These are phyloP conservation scores for Balearica regulorum DNA, from an alignment of 2,797 vertebrate species.

Conservation along the genomic window DNA sequence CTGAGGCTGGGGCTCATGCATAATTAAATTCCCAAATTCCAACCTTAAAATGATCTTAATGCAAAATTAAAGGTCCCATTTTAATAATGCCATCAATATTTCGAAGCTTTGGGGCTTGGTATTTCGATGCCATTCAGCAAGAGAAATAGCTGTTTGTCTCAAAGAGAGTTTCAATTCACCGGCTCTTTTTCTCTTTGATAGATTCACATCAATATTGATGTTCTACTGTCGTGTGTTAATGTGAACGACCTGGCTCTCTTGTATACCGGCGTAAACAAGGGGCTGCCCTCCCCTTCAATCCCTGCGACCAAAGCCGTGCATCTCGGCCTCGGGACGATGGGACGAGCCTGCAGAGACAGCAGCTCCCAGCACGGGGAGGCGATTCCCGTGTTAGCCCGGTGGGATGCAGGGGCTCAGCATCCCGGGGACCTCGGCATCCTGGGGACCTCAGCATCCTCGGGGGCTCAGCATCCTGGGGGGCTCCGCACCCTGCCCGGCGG, in stretches of 20 bases:
- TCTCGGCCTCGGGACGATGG: not conserved
- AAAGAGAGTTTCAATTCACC: not conserved
- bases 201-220: not conserved
- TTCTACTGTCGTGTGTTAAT: not conserved
- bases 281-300: no score
- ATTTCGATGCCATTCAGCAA: not conserved
- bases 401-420: not conserved
- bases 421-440: not conserved
- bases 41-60: not conserved
- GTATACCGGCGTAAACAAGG: rapidly evolving
- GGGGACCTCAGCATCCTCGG: not conserved
- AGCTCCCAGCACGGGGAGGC: rapidly evolving
- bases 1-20: not conserved
- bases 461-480: not conserved
- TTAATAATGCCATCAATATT: not conserved
- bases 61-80: not conserved
- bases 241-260: not conserved
- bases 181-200: not conserved
- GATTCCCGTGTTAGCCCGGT: rapidly evolving
- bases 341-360: not conserved
- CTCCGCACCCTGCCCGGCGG: not conserved
- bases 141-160: not conserved
- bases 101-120: not conserved
- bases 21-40: not conserved
- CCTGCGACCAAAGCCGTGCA: rapidly evolving